phyloP scores from a whole-genome alignment of 2,113 vertebrate species.

The Zosterops pallidus region DNA sequence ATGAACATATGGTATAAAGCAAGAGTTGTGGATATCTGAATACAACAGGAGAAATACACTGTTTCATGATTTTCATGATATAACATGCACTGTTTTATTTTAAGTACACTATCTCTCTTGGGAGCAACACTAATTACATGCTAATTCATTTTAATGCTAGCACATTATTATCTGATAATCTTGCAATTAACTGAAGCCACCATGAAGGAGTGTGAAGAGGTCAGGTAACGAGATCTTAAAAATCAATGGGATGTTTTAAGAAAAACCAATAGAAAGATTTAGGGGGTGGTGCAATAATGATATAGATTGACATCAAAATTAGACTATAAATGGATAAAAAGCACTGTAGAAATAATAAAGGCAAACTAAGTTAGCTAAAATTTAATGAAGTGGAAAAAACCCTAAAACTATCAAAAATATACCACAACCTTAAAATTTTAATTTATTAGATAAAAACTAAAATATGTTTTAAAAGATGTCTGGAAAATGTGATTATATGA shows the following conservation, averaged over 20 bases:
- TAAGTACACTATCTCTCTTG: conserved; percentile 5
- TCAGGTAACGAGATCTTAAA: conserved; percentile 39
- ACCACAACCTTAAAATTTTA: background rate
- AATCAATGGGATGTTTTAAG: conserved; percentile 32
- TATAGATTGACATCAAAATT: background rate
- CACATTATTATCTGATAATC: conserved; percentile 52
- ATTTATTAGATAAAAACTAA: background rate
- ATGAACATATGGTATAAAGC: background rate
- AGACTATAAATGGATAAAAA: background rate
- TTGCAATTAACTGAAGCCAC: conserved; percentile 60
- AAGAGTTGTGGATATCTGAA: conserved; percentile 7
- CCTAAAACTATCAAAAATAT: background rate
- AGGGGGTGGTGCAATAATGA: background rate
- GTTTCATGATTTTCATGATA: conserved; percentile 44
- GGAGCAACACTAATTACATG: conserved; percentile 54
- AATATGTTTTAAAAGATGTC: background rate
- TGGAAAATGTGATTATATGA: background rate
- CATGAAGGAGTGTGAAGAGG: conserved; percentile 32
- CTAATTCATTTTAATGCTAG: conserved; percentile 62
- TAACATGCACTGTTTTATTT: conserved; percentile 25
- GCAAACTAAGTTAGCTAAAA: background rate
- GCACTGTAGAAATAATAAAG: background rate
- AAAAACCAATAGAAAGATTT: conserved; percentile 2
- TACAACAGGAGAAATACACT: background rate
- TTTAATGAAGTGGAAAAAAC: fast-evolving